Evolutionary conservation across 2,797 vertebrate genomes (phyloP), one percentile per base, ranked within the genome.

Genomic region (Anabas testudineus): DNA sequence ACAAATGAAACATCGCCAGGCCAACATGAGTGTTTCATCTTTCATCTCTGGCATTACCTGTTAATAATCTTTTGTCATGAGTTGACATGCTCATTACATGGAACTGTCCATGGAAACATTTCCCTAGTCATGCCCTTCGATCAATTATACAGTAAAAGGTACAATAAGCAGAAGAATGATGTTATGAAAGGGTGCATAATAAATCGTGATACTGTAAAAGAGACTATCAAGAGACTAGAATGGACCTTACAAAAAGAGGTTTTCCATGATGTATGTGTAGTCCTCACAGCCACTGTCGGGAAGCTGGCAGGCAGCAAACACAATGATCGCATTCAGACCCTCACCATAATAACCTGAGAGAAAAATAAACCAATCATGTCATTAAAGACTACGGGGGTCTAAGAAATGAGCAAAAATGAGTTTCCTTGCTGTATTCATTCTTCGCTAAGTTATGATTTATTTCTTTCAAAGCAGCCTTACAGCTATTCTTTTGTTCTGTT

Each of bases 191-290:
- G 7, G 10, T 0, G 14, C 22, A 48, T 48, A 2, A 19, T 24
- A 53, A 19, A 69, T 12, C 4, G 13, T 12, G 22, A 3, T 41
- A 5, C 5, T 16, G 10, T 47, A 1, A 62, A 46, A 62, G 10
- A 36, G 21, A 30, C 16, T 9, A 14, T 10, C 0, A 2, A 45
- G 24, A 49, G 49, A 54, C 12, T 10, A 59, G 28, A 57, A 42
- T 7, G 46, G 28, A 18, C 57, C 95, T 94, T 85, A 99, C 97
- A 99, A 85, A 88, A 99, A 99, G 71, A 99, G 97, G 62, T 99
- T 98, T 86, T 99, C 97, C 96, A 99, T 98, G 92, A 98, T 95
- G 90, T 98, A 97, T 43, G 95, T 93, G 71, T 98, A 98, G 74
- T 98, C 96, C 0, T 97, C 92, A 71, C 95, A 94, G 90, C 92